phyloP scores from a whole-genome alignment of 2,888 invertebrate species.

The Epiblema foenella region DNA sequence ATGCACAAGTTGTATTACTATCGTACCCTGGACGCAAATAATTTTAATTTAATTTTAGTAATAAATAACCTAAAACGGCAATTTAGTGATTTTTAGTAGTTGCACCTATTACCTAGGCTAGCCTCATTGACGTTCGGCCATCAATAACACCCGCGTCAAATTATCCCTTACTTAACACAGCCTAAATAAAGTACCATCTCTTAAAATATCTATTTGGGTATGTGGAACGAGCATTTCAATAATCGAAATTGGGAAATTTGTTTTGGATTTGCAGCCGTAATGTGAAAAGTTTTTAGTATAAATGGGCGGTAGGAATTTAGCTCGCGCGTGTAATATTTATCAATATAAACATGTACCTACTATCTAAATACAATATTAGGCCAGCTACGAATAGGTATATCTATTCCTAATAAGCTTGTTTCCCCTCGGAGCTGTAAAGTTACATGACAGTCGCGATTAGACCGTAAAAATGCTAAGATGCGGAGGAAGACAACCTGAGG shows the following conservation, averaged over 20 bases:
- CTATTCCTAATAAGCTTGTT: not conserved
- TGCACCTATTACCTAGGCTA: no score
- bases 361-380: not conserved
- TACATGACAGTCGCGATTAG: not conserved
- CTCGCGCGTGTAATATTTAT: not conserved
- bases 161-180: not conserved
- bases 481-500: no score
- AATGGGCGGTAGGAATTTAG: slow-evolving; percentile 8
- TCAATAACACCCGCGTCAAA: not conserved
- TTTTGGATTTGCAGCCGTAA: slow-evolving; percentile 9
- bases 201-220: slow-evolving; percentile 1
- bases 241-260: slow-evolving; percentile 16
- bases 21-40: no score
- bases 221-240: not conserved
- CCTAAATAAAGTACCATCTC: not conserved
- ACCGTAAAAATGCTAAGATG: not conserved
- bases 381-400: not conserved
- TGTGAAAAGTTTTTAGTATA: slow-evolving; percentile 26
- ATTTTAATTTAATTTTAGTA: no score
- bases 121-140: not conserved
- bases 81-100: no score
- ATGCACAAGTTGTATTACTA: no score
- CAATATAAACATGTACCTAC: slow-evolving; percentile 4
- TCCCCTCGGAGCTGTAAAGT: not conserved
- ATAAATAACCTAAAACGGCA: no score